phyloP scores from a whole-genome alignment of 2,113 vertebrate species.

The Synodontis membranacea region DNA sequence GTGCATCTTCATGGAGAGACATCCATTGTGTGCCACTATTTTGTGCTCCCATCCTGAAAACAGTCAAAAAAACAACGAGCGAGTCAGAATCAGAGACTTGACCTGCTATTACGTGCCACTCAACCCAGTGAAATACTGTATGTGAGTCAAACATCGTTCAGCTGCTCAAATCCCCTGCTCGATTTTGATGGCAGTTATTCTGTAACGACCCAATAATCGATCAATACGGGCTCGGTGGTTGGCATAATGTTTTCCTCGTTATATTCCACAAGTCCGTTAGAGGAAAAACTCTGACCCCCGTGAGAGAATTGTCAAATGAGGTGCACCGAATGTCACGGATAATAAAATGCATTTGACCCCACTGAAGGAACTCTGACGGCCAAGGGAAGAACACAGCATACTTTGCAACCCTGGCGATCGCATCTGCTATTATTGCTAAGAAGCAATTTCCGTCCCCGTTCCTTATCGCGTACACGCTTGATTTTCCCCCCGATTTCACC shows the following conservation, averaged over 20 bases:
- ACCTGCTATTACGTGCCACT: background rate
- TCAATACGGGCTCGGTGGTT: conserved; percentile 37
- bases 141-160: background rate
- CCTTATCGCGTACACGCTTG: background rate
- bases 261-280: conserved; percentile 35
- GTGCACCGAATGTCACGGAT: conserved; percentile 46
- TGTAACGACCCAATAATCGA: conserved; percentile 42
- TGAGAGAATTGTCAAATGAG: conserved; percentile 46
- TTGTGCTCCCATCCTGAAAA: background rate
- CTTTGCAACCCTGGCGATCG: conserved; percentile 23
- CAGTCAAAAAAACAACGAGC: background rate
- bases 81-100: background rate
- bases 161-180: background rate
- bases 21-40: background rate
- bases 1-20: background rate
- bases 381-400: background rate
- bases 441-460: conserved; percentile 14
- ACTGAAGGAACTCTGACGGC: conserved; percentile 28
- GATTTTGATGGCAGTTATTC: conserved; percentile 4
- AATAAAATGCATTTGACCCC: conserved; percentile 49
- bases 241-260: conserved; percentile 36
- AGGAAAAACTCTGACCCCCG: conserved; percentile 35
- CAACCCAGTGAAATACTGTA: background rate
- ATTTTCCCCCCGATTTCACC: conserved; percentile 23
- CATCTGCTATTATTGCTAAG: conserved; percentile 40